Evolutionary conservation across 2,113 vertebrate species (phyloP), one percentile per base, ranked within the genome.

Genomic region (Cynoglossus semilaevis): DNA sequence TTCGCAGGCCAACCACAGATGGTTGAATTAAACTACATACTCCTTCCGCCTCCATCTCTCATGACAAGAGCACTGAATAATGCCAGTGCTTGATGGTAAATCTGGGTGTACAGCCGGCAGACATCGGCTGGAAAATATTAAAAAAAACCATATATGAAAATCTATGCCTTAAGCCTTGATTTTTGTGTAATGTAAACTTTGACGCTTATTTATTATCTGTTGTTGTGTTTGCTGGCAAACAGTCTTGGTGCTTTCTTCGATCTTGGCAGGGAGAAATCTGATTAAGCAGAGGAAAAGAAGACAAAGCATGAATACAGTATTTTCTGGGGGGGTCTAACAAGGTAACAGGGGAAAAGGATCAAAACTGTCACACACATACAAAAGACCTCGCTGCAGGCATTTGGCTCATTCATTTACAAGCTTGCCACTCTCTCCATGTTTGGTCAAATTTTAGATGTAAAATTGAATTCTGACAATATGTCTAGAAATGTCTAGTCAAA

Each of bases 21-120:
- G 81, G 83, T 70, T 73, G 72, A 81, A 83, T 82, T 85, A 78
- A 82, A 84, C 69, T 63, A 58, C 69, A 70, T 38, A 80, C 53
- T 49, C 54, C 58, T 67, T 70, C 79, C 79, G 75, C 63, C 76
- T 82, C 66, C 63, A 76, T 82, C 79, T 79, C 70, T 81, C 58
- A 74, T 76, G 72, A 71, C 68, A 66, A 67, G 65, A 69, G 60
- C 62, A 49, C 40, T 58, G 58, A 80, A 66, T 73, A 59, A 78
- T 74, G 77, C 62, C 69, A 76, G 70, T 34, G 56, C 60, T 70
- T 51, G 58, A 84, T 70, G 63, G 74, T 44, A 79, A 77, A 76
- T 83, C 58, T 83, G 74, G 76, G 70, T 76, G 54, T 73, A 63
- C 82, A 79, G 74, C 83, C 72, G 71, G 69, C 44, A 48, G 61